These are phyloP conservation scores for Climacteris rufus DNA, from an alignment of 2,113 vertebrate genomes.

Conservation along the genomic window DNA sequence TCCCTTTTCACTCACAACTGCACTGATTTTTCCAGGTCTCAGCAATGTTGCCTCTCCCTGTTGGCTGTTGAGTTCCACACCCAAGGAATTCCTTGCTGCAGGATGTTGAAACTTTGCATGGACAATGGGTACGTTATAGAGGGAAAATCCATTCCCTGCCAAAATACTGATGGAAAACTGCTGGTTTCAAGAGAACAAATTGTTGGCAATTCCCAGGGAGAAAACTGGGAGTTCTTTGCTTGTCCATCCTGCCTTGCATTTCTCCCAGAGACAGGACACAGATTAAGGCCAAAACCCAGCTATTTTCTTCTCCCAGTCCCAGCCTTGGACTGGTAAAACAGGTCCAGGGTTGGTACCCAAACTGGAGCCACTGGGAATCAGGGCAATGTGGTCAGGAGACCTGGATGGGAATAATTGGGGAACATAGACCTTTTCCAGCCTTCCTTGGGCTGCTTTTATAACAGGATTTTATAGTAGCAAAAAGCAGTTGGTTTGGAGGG, in stretches of 20 bases:
- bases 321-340: background rate
- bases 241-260: background rate
- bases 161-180: fast-evolving
- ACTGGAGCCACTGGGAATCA: background rate
- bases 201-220: background rate
- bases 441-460: background rate
- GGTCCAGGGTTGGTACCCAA: too few relatives aligned
- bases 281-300: background rate
- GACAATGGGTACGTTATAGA: fast-evolving
- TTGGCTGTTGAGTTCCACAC: background rate
- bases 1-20: background rate
- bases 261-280: background rate
- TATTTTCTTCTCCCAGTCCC: background rate
- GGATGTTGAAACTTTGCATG: background rate
- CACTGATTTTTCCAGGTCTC: background rate
- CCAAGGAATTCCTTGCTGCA: background rate
- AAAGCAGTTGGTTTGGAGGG: fast-evolving
- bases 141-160: background rate
- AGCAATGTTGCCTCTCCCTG: background rate
- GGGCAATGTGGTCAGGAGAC: background rate
- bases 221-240: background rate
- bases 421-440: background rate
- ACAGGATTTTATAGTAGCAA: background rate
- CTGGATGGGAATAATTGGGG: fast-evolving
- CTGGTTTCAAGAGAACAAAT: background rate